Percentiles rank a stretch among this genome's conserved stretches.
Evolutionary conservation across 2,888 invertebrate species (phyloP).

Genomic region (Drosophila macrothrix): DNA sequence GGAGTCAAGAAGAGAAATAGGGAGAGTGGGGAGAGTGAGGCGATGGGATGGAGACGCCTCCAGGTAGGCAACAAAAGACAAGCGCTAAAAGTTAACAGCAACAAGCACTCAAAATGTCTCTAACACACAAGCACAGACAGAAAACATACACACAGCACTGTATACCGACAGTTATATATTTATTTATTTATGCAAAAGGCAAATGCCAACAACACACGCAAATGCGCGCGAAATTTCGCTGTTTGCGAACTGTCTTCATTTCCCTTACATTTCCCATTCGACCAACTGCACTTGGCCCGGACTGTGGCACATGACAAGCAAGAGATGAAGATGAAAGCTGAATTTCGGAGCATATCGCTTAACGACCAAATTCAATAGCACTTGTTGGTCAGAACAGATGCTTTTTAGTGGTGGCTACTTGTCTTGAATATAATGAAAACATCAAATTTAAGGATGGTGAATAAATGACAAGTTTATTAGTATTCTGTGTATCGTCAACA

Average conservation of each 20-base stretch:
- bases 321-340: conserved; percentile 3
- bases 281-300: conserved; percentile 37
- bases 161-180: conserved; percentile 53
- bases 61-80: conserved; percentile 64
- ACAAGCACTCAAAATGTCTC: conserved; percentile 48
- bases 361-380: conserved; percentile 57
- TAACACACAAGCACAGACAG: conserved; percentile 14
- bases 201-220: conserved; percentile 67
- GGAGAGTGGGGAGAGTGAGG: not conserved
- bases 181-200: conserved; percentile 69
- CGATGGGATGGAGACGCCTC: conserved; percentile 36
- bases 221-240: conserved; percentile 62
- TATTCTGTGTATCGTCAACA: conserved; percentile 23
- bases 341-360: conserved; percentile 34
- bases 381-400: conserved; percentile 50
- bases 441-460: conserved; percentile 28
- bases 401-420: conserved; percentile 9
- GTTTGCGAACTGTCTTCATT: conserved; percentile 26
- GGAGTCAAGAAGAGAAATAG: not conserved
- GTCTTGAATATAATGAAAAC: conserved; percentile 22
- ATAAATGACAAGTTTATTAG: conserved; percentile 48
- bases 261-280: conserved; percentile 16
- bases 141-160: conserved; percentile 14
- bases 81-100: conserved; percentile 63
- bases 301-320: not conserved